Evolutionary conservation across 1,140 invertebrate genomes (phyloP).

Genomic region (Oryzaephilus surinamensis): DNA sequence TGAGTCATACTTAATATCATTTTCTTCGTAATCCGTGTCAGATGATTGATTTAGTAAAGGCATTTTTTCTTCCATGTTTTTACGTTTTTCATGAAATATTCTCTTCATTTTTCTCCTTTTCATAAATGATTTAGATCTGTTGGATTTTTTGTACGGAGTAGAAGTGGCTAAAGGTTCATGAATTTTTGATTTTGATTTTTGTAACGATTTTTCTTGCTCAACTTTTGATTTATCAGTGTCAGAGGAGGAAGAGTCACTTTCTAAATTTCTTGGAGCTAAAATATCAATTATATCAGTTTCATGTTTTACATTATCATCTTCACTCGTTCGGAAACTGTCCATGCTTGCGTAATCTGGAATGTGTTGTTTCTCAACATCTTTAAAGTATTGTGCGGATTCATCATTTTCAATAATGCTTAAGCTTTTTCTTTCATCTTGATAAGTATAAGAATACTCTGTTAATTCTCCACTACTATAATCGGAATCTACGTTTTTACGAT

Average conservation of each 20-base stretch:
- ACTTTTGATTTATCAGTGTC: too few species aligned
- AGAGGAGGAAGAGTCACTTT: too few species aligned
- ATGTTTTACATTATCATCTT: too few species aligned
- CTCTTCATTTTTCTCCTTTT: too few species aligned
- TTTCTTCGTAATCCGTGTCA: too few species aligned
- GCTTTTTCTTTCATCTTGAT: slow-evolving; percentile 25
- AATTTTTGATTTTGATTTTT: slow-evolving; percentile 2
- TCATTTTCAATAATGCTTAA: slow-evolving; percentile 3
- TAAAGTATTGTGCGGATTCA: slow-evolving; percentile 8
- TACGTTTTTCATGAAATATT: too few species aligned
- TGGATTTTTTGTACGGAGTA: not conserved
- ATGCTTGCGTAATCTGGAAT: slow-evolving; percentile 27
- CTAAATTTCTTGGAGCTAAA: too few species aligned
- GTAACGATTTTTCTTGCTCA: not conserved
- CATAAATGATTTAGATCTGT: too few species aligned
- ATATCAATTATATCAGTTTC: too few species aligned
- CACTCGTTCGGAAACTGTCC: slow-evolving; percentile 21
- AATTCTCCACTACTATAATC: slow-evolving; percentile 7
- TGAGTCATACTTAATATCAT: too few species aligned
- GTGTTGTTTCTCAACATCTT: slow-evolving; percentile 29
- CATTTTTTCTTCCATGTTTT: too few species aligned
- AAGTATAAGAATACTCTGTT: slow-evolving; percentile 25
- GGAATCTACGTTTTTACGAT: slow-evolving; percentile 7
- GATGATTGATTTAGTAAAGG: too few species aligned
- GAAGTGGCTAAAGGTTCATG: not conserved